A percentile compares a stretch with the other conserved stretches of the same genome.
These are phyloP conservation scores for Campoplex nolae DNA, from an alignment of 2,888 invertebrate genomes.

Conservation along the genomic window DNA sequence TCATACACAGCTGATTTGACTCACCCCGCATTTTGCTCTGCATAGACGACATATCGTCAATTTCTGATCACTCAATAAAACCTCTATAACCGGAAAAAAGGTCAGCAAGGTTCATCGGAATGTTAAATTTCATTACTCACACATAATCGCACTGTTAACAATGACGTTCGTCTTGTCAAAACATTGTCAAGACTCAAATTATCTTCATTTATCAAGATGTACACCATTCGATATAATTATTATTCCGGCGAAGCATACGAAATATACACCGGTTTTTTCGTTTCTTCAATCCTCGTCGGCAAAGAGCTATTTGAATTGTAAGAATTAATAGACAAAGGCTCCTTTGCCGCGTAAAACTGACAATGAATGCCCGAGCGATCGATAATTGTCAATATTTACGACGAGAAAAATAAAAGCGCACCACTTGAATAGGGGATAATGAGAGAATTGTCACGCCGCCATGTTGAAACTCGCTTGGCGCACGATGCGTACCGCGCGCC, in stretches of 20 bases:
- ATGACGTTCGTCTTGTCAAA: slow-evolving; percentile 58
- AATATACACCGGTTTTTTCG: slow-evolving; percentile 35
- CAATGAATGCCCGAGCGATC: slow-evolving; percentile 25
- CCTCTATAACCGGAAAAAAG: slow-evolving; percentile 3
- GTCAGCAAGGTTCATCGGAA: slow-evolving; percentile 36
- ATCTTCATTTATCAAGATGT: background rate
- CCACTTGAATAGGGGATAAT: slow-evolving; percentile 36
- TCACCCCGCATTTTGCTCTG: slow-evolving; percentile 79
- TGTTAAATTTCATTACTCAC: slow-evolving; percentile 36
- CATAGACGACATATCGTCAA: slow-evolving; percentile 77
- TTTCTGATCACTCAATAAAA: slow-evolving; percentile 24
- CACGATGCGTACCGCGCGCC: slow-evolving; percentile 42
- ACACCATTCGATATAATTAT: slow-evolving; percentile 23
- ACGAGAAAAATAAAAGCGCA: slow-evolving; percentile 37
- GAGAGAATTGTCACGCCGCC: slow-evolving; percentile 69
- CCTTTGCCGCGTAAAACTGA: background rate
- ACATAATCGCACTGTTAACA: slow-evolving; percentile 42
- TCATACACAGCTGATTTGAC: slow-evolving; percentile 58
- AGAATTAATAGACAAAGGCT: background rate
- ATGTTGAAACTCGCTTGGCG: slow-evolving; percentile 67
- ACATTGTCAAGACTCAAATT: slow-evolving; percentile 15
- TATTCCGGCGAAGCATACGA: slow-evolving; percentile 39
- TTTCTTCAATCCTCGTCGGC: background rate
- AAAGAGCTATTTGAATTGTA: background rate
- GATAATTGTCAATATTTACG: slow-evolving; percentile 38